A percentile compares a stretch with the other conserved stretches of the same genome.
These are phyloP conservation scores for Drosophila mojavensis DNA, from an alignment of 1,140 invertebrate genomes.

Conservation along the genomic window DNA sequence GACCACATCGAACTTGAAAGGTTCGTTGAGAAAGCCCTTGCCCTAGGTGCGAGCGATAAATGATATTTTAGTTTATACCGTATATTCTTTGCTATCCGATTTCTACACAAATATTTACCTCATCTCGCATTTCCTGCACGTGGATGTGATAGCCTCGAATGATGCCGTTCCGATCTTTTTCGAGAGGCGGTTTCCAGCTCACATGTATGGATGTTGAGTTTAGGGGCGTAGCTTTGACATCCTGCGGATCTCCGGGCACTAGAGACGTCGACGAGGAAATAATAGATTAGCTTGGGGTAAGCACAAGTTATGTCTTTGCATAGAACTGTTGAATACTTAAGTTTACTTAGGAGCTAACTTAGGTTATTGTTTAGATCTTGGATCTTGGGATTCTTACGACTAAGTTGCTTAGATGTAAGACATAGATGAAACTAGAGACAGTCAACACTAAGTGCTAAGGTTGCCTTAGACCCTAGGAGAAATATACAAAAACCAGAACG, in stretches of 20 bases:
- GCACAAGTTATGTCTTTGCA: constrained; percentile 26
- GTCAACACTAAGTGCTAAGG: constrained; percentile 45
- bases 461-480: constrained; percentile 58
- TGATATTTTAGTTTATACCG: too few relatives aligned
- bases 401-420: constrained; percentile 56
- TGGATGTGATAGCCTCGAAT: constrained; percentile 98
- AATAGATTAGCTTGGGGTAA: constrained; percentile 54
- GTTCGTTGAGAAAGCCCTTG: constrained; percentile 92
- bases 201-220: constrained; percentile 97
- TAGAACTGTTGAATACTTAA: constrained; percentile 13
- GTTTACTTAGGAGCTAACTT: constrained; percentile 45
- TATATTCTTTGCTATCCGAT: too few relatives aligned
- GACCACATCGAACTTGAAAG: constrained; percentile 92
- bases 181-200: constrained; percentile 94
- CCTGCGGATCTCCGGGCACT: constrained; percentile 98
- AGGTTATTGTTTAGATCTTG: constrained; percentile 7
- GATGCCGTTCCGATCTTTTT: constrained; percentile 97
- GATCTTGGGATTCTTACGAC: constrained; percentile 14
- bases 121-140: constrained; percentile 94
- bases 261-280: constrained; percentile 84
- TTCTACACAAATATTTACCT: constrained; percentile 85
- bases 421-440: constrained; percentile 46
- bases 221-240: constrained; percentile 92
- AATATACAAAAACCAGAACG: constrained; percentile 65
- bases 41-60: constrained; percentile 85